Evolutionary conservation across 2,888 invertebrate species (phyloP).

Genomic region (Dicycla oo): DNA sequence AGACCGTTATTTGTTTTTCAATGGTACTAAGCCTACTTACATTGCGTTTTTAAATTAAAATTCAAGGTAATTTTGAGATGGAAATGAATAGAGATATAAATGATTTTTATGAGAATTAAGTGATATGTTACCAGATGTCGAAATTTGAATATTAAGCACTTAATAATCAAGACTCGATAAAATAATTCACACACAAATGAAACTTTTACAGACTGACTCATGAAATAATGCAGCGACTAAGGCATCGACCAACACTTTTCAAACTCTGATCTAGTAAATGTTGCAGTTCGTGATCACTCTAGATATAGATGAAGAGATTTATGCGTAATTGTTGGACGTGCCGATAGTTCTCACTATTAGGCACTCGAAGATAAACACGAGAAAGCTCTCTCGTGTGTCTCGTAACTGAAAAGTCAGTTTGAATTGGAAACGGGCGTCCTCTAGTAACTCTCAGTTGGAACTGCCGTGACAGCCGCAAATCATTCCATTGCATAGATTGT

Average conservation of each 20-base stretch:
- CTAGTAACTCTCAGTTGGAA: conserved; percentile 15
- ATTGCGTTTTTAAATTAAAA: neutral
- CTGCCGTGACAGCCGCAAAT: conserved; percentile 23
- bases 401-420: conserved; percentile 40
- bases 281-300: neutral
- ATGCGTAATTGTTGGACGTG: conserved; percentile 26
- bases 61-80: conserved; percentile 1
- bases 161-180: neutral
- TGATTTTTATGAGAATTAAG: neutral
- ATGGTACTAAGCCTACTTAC: no score
- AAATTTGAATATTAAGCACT: no score
- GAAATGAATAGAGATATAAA: neutral
- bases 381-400: conserved; percentile 53
- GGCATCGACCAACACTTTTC: neutral
- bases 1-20: conserved; percentile 11
- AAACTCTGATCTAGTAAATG: neutral
- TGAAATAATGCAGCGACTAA: neutral
- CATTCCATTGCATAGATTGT: conserved; percentile 25
- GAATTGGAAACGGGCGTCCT: conserved; percentile 32
- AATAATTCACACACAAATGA: neutral
- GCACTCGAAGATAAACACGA: conserved; percentile 55
- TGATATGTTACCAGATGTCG: neutral
- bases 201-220: neutral
- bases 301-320: conserved; percentile 28
- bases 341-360: conserved; percentile 51